phyloP scores from a whole-genome alignment of 2,888 invertebrate genomes.

The Drosophila dives region DNA sequence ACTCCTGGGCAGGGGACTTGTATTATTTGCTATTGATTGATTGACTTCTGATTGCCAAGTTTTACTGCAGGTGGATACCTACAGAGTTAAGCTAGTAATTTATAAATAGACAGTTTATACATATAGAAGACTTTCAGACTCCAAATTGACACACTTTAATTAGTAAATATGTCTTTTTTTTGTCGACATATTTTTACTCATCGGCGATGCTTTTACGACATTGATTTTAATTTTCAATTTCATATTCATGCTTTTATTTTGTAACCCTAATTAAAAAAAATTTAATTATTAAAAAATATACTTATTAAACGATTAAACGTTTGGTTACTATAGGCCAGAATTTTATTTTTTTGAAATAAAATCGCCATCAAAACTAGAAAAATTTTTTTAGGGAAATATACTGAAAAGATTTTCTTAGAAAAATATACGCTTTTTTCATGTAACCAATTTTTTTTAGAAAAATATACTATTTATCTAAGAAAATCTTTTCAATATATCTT shows the following conservation, averaged over 20 bases:
- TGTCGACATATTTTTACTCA: background rate
- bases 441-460: no score
- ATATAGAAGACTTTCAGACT: background rate
- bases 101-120: background rate
- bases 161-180: background rate
- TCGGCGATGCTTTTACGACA: background rate
- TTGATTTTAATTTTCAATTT: background rate
- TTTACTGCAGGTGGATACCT: background rate
- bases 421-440: no score
- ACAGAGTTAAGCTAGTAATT: background rate
- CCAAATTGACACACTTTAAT: background rate
- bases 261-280: no score
- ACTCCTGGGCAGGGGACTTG: constrained; percentile 45
- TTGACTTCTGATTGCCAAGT: constrained; percentile 47
- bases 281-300: no score
- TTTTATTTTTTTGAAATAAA: background rate
- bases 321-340: no score
- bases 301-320: no score
- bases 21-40: constrained; percentile 62
- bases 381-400: no score
- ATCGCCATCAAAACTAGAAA: background rate
- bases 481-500: no score
- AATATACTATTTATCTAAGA: no score
- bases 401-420: no score
- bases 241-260: background rate